Base-by-base conservation (phyloP, 92 coral and sea anemone species). In the Epizoanthus fatuus region DNA sequence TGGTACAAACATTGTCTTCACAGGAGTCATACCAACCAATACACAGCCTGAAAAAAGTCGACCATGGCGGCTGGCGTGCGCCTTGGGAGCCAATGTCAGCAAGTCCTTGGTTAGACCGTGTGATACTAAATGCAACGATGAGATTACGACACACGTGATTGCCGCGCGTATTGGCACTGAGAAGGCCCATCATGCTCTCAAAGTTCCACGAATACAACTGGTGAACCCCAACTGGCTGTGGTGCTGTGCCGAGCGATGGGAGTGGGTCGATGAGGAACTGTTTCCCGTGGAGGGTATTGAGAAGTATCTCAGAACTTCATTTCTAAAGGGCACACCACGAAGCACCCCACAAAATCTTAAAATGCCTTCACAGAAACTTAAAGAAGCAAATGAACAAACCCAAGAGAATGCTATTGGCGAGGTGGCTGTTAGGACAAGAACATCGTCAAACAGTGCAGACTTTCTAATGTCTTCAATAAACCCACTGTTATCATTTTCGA, bases 131-230 rank as follows among this genome's bases (percentile, higher is more conserved):
- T 80, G 85, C 49, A 69, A 72, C 5, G 88, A 86, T 85, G 85
- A 83, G 84, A 88, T 94, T 73, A 97, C 99, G 35, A 93, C 99
- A 9, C 99, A 97, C 90, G 97, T 97, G 91, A 83, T 97, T 37
- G 99, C 99, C 7, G 99, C 97, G 55, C 93, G 98, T 54, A 90
- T 94, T 7, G 99, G 99, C 63, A 97, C 99, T 4, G 98, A 97
- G 88, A 97, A 97, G 72, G 93, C 97, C 0, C 88, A 92, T 81
- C 98, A 91, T 66, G 99, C 99, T 5, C 68, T 91, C 5, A 90
- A 95, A 75, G 77, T 92, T 44, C 99, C 95, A 6, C 94, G 90
- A 42, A 89, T 97, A 6, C 94, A 93, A 66, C 73, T 97, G 17
- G 99, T 97, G 22, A 97, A 86, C 67, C 98, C 98, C n/a, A 88